A percentile compares a stretch with the other conserved stretches of the same genome.
These are phyloP conservation scores for Panzeria rudis DNA, from an alignment of 2,888 invertebrate species.

Conservation along the genomic window DNA sequence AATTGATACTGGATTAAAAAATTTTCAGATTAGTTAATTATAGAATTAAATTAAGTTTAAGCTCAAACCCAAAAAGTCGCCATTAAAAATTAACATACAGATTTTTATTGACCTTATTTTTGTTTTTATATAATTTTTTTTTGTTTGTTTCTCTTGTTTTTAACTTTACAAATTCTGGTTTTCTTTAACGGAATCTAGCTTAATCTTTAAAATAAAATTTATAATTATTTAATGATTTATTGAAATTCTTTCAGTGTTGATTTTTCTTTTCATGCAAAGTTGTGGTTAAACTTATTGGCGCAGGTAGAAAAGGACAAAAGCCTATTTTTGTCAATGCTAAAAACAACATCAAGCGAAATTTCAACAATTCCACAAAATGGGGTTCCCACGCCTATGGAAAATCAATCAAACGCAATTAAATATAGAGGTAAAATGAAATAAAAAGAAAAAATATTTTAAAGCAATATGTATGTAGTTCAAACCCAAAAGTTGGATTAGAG, in stretches of 20 bases:
- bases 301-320: too few species aligned
- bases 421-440: background rate
- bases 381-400: background rate
- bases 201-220: constrained; percentile 42
- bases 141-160: constrained; percentile 20
- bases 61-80: too few species aligned
- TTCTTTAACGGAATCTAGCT: constrained; percentile 25
- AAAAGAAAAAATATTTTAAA: background rate
- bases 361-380: background rate
- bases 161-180: constrained; percentile 56
- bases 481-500: background rate
- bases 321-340: background rate
- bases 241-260: background rate
- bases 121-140: constrained; percentile 1
- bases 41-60: too few species aligned
- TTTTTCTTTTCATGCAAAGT: constrained; percentile 27
- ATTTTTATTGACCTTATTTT: constrained; percentile 40
- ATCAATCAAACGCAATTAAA: constrained; percentile 2
- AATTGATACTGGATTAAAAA: too few species aligned
- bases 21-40: too few species aligned
- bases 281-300: background rate
- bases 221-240: constrained; percentile 20
- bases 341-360: background rate
- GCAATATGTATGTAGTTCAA: constrained; percentile 16
- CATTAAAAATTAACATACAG: constrained; percentile 57